These are phyloP conservation scores for Amniataba percoides DNA, from an alignment of 2,797 vertebrate genomes.

Conservation along the genomic window DNA sequence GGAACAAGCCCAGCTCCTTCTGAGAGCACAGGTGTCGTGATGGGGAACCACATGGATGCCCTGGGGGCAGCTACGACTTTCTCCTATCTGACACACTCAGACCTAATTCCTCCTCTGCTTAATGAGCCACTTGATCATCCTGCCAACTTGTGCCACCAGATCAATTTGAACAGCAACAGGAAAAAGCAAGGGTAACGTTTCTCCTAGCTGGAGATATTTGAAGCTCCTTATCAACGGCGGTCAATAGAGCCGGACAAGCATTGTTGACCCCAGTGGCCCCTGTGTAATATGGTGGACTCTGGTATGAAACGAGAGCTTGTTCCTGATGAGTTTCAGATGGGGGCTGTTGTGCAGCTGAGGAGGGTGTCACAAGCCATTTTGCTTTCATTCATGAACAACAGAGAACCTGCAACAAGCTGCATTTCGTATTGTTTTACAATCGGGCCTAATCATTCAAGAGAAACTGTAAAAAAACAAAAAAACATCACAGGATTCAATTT, in stretches of 20 bases:
- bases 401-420: not conserved
- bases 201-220: slow-evolving; percentile 55
- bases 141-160: slow-evolving; percentile 71
- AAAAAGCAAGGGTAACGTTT: slow-evolving; percentile 54
- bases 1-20: slow-evolving; percentile 15
- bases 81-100: slow-evolving; percentile 68
- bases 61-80: slow-evolving; percentile 50
- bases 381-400: slow-evolving; percentile 20
- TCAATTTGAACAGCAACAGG: slow-evolving; percentile 69
- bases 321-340: not conserved
- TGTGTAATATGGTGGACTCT: slow-evolving; percentile 44
- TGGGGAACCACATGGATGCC: slow-evolving; percentile 45
- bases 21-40: slow-evolving; percentile 54
- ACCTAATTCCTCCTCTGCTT: slow-evolving; percentile 77
- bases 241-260: slow-evolving; percentile 60
- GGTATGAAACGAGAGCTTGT: slow-evolving; percentile 55
- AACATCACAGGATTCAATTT: too few species aligned
- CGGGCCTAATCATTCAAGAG: not conserved
- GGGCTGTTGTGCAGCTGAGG: not conserved
- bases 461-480: not conserved
- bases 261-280: slow-evolving; percentile 60
- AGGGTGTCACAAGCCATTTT: slow-evolving; percentile 25
- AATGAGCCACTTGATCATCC: slow-evolving; percentile 85
- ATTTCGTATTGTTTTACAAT: not conserved
- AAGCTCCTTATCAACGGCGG: slow-evolving; percentile 72